These are phyloP conservation scores for Trachymyrmex septentrionalis DNA, from an alignment of 1,140 invertebrate species.

Conservation along the genomic window DNA sequence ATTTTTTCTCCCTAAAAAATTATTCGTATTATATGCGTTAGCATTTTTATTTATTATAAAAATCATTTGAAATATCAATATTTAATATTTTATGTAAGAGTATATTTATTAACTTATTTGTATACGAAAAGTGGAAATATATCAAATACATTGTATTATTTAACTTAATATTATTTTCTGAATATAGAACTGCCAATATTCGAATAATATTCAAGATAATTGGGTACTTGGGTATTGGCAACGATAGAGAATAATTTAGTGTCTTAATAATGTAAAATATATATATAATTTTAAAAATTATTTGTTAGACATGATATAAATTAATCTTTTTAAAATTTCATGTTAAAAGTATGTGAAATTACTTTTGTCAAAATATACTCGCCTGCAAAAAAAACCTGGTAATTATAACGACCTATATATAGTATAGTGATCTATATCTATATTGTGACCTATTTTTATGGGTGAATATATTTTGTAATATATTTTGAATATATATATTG, in stretches of 20 bases:
- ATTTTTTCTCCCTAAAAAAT: neutral
- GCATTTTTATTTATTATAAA: neutral
- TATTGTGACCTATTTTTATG: too few species aligned
- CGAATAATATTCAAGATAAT: neutral
- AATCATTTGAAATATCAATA: neutral
- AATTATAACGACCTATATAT: too few species aligned
- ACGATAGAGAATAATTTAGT: neutral
- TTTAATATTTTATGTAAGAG: neutral
- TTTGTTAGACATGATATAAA: neutral
- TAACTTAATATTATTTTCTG: neutral
- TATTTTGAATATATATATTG: too few species aligned
- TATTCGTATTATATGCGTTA: neutral
- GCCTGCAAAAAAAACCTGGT: too few species aligned
- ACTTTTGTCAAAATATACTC: neutral
- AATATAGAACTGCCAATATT: neutral
- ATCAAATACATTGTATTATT: slow-evolving; percentile 9
- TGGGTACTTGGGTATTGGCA: neutral
- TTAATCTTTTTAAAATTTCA: neutral
- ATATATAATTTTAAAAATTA: too few species aligned
- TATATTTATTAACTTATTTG: neutral
- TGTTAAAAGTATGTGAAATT: neutral
- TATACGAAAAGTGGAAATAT: neutral
- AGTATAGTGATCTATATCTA: too few species aligned
- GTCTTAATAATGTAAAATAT: neutral
- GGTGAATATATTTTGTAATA: too few species aligned